phyloP scores from a whole-genome alignment of 2,797 vertebrate genomes.

The Phalanger gymnotis region DNA sequence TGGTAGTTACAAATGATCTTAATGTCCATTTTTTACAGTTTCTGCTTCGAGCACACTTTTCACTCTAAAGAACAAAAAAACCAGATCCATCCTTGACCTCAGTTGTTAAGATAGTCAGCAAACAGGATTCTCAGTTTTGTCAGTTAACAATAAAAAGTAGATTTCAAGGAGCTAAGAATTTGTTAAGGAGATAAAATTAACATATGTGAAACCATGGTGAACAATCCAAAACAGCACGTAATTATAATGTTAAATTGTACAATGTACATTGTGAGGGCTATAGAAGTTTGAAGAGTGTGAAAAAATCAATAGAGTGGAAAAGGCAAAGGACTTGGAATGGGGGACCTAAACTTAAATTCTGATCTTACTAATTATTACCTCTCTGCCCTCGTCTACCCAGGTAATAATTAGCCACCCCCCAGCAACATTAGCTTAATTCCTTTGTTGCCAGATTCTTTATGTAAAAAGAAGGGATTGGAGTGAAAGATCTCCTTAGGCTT shows the following conservation, averaged over 20 bases:
- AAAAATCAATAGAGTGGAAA: too few species aligned
- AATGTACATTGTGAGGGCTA: background rate
- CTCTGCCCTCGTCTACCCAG: background rate
- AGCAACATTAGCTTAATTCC: background rate
- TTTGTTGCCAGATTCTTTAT: background rate
- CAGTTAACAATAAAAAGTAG: constrained; percentile 14
- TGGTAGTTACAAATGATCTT: constrained; percentile 18
- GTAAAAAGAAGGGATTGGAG: background rate
- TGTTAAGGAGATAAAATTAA: background rate
- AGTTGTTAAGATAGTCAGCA: background rate
- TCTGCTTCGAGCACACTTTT: background rate
- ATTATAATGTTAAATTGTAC: background rate
- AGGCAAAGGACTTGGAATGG: background rate
- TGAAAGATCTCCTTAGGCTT: background rate
- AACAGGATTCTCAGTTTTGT: constrained; percentile 8
- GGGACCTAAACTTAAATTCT: background rate
- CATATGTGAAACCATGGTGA: background rate
- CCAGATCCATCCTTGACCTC: background rate
- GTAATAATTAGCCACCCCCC: background rate
- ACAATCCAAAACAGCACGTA: background rate
- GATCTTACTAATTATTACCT: background rate
- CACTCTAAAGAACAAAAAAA: constrained; percentile 37
- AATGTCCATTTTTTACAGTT: background rate
- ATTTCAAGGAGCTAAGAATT: constrained; percentile 32
- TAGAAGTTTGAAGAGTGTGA: background rate